Conservation (phyloP, 2,113 vertebrate species). For the Tachuris rubrigastra region DNA sequence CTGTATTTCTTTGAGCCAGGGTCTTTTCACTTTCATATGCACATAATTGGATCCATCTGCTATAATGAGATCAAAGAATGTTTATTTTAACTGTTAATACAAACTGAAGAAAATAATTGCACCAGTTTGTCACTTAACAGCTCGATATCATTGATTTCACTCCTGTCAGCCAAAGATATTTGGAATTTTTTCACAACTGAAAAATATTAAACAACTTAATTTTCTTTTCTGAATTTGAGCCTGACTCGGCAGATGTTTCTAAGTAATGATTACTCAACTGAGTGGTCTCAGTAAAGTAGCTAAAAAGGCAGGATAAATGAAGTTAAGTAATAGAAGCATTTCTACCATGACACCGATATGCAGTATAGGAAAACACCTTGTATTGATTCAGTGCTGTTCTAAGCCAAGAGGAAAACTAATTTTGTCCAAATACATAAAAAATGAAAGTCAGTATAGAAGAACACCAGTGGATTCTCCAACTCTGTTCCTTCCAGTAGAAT, state of each 20-base stretch:
- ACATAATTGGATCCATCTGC: background rate
- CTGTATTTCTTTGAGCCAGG: background rate
- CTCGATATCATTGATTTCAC: background rate
- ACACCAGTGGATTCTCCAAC: background rate
- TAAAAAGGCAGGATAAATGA: background rate
- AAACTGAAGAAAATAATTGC: background rate
- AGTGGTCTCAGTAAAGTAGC: background rate
- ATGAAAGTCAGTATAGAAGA: background rate
- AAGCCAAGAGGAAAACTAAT: background rate
- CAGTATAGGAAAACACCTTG: background rate
- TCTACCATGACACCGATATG: background rate
- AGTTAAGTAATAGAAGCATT: background rate
- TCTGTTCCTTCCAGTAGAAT: background rate
- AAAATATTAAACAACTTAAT: background rate
- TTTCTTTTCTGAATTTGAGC: background rate
- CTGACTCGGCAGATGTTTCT: background rate
- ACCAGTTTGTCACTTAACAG: background rate
- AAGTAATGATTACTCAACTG: background rate
- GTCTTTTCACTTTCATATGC: background rate
- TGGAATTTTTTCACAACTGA: background rate
- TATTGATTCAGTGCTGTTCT: background rate
- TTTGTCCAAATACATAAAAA: background rate
- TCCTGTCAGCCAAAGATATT: background rate
- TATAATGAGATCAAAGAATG: background rate
- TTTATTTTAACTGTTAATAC: slow-evolving; percentile 5